phyloP scores from a whole-genome alignment of 2,888 invertebrate species.

The Drosophila nr. medialis region DNA sequence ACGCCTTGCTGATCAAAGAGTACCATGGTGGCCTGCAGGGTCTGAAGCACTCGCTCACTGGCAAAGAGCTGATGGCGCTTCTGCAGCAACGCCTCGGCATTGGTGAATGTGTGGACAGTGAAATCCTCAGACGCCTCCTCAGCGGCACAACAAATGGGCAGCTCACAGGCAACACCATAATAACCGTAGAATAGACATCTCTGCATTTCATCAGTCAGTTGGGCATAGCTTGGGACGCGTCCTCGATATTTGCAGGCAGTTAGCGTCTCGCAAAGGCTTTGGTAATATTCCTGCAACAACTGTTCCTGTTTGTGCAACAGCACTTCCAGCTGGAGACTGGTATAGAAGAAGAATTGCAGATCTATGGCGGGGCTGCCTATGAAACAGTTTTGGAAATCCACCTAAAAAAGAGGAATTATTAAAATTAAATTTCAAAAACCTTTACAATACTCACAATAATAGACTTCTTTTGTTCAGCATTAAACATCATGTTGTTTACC shows the following conservation, averaged over 20 bases:
- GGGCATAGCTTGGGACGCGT: slow-evolving; percentile 57
- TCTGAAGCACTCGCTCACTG: slow-evolving; percentile 65
- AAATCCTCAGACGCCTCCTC: slow-evolving; percentile 62
- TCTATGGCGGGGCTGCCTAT: slow-evolving; percentile 82
- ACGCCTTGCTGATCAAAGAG: slow-evolving; percentile 75
- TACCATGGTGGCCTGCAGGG: slow-evolving; percentile 65
- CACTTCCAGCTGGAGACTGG: slow-evolving; percentile 77
- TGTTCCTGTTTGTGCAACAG: slow-evolving; percentile 64
- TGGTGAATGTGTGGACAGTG: slow-evolving; percentile 55
- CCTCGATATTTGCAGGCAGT: slow-evolving; percentile 26
- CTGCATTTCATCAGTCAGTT: slow-evolving; percentile 68
- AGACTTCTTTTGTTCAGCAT: slow-evolving; percentile 38
- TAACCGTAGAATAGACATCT: slow-evolving; percentile 74
- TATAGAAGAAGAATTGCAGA: slow-evolving; percentile 81
- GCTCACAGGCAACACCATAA: slow-evolving; percentile 69
- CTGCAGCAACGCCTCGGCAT: slow-evolving; percentile 51
- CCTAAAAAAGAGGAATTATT: slow-evolving; percentile 42
- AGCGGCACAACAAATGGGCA: slow-evolving; percentile 74
- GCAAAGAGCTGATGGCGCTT: slow-evolving; percentile 69
- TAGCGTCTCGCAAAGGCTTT: slow-evolving; percentile 63
- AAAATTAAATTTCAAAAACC: neutral
- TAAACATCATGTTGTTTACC: slow-evolving; percentile 83
- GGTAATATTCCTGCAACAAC: slow-evolving; percentile 72
- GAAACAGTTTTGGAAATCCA: slow-evolving; percentile 82
- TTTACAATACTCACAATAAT: slow-evolving; percentile 64